These are phyloP conservation scores for Montipora cactus DNA, from an alignment of 64 coral and sea anemone species.

Conservation along the genomic window DNA sequence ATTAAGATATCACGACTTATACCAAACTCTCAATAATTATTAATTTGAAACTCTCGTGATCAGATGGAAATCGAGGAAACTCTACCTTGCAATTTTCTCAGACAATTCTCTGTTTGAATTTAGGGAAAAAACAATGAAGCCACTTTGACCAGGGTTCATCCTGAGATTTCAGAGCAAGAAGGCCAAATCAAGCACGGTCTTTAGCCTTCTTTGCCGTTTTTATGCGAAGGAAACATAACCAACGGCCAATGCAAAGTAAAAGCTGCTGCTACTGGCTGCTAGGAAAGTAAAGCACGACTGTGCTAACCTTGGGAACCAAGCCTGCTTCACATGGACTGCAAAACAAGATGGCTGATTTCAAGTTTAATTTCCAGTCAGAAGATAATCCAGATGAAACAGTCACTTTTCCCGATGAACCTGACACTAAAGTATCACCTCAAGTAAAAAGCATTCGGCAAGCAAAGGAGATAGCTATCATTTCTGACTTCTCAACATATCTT, in stretches of 20 bases:
- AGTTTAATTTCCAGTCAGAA: conserved; percentile 15
- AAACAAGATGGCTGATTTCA: conserved; percentile 45
- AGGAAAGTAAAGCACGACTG: too few relatives aligned
- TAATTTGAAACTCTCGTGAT: background rate
- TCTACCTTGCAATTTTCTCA: conserved; percentile 92
- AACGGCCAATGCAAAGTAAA: too few relatives aligned
- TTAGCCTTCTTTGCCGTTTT: background rate
- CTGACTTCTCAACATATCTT: background rate
- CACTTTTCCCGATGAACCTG: background rate
- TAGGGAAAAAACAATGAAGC: conserved; percentile 89
- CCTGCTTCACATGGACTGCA: background rate
- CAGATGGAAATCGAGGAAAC: background rate
- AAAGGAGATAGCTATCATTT: conserved; percentile 28
- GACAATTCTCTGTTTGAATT: conserved; percentile 91
- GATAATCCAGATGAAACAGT: background rate
- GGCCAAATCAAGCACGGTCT: background rate
- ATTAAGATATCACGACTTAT: too few relatives aligned
- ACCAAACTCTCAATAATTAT: too few relatives aligned
- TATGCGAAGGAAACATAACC: background rate
- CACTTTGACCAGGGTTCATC: conserved; percentile 71
- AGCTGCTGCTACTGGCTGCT: too few relatives aligned
- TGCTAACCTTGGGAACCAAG: background rate
- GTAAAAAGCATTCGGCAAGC: background rate
- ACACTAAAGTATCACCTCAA: background rate
- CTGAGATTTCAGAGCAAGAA: background rate